Conservation (phyloP, 2,113 vertebrate species). For the Epinephelus cyanopodus region DNA sequence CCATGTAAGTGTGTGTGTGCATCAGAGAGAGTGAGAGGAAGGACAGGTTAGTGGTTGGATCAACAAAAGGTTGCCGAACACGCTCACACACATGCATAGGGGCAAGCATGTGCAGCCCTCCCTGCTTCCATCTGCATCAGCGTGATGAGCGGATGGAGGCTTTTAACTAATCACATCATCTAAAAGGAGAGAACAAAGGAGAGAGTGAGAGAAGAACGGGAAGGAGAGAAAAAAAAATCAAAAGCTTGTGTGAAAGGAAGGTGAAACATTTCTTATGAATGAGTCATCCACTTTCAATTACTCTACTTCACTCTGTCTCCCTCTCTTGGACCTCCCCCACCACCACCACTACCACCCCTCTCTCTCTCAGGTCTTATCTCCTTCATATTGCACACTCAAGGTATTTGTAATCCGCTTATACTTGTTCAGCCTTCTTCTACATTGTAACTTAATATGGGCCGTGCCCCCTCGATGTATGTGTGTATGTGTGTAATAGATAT, state of each 20-base stretch:
- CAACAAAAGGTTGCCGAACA: conserved; percentile 32
- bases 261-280: conserved; percentile 60
- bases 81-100: background rate
- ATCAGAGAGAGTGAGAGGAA: background rate
- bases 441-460: conserved; percentile 68
- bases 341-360: background rate
- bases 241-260: conserved; percentile 41
- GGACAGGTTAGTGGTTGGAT: conserved; percentile 30
- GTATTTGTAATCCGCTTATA: conserved; percentile 79
- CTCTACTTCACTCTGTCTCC: conserved; percentile 48
- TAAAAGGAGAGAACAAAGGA: conserved; percentile 51
- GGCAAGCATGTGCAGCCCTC: conserved; percentile 9
- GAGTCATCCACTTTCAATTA: conserved; percentile 57
- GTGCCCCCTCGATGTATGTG: conserved; percentile 33
- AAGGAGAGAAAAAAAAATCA: conserved; percentile 12
- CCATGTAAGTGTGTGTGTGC: too few species aligned
- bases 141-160: conserved; percentile 48
- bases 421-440: conserved; percentile 71
- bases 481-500: conserved; percentile 49
- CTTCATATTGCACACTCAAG: conserved; percentile 72
- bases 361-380: conserved; percentile 65
- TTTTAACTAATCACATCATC: conserved; percentile 77
- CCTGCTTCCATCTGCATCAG: conserved; percentile 48
- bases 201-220: conserved; percentile 17
- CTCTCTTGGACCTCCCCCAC: conserved; percentile 29